Conservation (phyloP, 2,797 vertebrate species). For the Fistularia commersonii region DNA sequence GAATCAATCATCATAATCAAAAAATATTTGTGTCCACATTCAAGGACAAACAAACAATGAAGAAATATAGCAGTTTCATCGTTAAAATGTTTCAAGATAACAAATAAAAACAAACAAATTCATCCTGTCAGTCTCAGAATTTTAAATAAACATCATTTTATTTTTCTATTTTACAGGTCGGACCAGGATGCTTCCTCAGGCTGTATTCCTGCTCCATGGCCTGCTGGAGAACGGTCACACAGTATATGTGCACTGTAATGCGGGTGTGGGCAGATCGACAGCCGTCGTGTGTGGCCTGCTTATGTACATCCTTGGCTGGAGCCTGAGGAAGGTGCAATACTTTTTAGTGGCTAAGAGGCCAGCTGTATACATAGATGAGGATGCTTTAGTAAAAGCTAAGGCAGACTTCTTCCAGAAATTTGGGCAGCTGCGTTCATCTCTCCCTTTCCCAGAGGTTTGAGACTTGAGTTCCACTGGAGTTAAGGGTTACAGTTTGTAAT, state of each 20-base stretch:
- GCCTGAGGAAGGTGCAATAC: conserved; percentile 88
- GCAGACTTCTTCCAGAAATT: conserved; percentile 80
- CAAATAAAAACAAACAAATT: neutral
- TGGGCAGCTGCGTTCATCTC: conserved; percentile 49
- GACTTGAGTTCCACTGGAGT: neutral
- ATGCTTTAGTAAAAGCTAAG: conserved; percentile 82
- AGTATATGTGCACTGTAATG: conserved; percentile 95
- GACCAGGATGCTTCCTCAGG: conserved; percentile 91
- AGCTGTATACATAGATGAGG: conserved; percentile 91
- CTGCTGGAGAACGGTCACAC: conserved; percentile 91
- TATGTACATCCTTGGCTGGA: conserved; percentile 90
- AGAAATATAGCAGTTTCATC: too few species aligned
- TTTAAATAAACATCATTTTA: neutral
- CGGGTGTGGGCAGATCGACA: conserved; percentile 91
- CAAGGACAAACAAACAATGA: too few species aligned
- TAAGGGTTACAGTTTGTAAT: neutral
- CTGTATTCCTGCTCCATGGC: conserved; percentile 87
- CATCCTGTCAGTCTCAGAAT: neutral
- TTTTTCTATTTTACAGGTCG: conserved; percentile 75
- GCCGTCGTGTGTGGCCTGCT: conserved; percentile 90
- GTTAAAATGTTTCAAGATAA: too few species aligned
- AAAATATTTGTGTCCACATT: too few species aligned
- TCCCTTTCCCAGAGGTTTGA: conserved; percentile 47
- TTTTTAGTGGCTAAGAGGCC: conserved; percentile 83
- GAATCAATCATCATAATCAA: too few species aligned